These are phyloP conservation scores for Hylaeus anthracinus DNA, from an alignment of 1,140 invertebrate species.

Conservation along the genomic window DNA sequence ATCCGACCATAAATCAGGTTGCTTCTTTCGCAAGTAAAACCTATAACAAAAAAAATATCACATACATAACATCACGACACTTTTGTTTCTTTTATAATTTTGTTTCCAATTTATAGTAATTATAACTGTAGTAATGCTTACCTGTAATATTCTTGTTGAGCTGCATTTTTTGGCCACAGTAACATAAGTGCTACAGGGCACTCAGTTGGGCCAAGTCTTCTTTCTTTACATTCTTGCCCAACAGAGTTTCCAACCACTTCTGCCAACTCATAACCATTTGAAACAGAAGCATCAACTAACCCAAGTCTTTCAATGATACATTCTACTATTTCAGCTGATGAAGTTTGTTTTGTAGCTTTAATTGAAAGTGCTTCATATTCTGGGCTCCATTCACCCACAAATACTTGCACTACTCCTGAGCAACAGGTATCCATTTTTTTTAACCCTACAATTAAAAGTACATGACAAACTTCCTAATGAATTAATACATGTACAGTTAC, in stretches of 20 bases:
- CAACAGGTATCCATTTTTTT: constrained; percentile 77
- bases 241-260: constrained; percentile 93
- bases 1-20: constrained; percentile 91
- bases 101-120: not conserved
- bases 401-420: constrained; percentile 87
- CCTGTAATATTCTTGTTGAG: constrained; percentile 83
- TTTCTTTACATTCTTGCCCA: constrained; percentile 95
- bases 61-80: not conserved
- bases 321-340: constrained; percentile 93
- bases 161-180: constrained; percentile 91
- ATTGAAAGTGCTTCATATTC: constrained; percentile 95
- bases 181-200: constrained; percentile 96
- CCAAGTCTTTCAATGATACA: constrained; percentile 91
- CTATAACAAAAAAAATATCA: constrained; percentile 71
- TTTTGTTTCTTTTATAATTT: not conserved
- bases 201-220: constrained; percentile 91
- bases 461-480: not conserved
- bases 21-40: constrained; percentile 92
- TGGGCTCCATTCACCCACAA: constrained; percentile 92
- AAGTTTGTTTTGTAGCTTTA: constrained; percentile 95
- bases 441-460: constrained; percentile 68
- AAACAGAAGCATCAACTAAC: constrained; percentile 85
- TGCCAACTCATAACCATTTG: constrained; percentile 91
- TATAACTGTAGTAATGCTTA: constrained; percentile 55
- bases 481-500: not conserved